phyloP scores from a whole-genome alignment of 2,888 invertebrate species.

The Dryadula phaetusa region DNA sequence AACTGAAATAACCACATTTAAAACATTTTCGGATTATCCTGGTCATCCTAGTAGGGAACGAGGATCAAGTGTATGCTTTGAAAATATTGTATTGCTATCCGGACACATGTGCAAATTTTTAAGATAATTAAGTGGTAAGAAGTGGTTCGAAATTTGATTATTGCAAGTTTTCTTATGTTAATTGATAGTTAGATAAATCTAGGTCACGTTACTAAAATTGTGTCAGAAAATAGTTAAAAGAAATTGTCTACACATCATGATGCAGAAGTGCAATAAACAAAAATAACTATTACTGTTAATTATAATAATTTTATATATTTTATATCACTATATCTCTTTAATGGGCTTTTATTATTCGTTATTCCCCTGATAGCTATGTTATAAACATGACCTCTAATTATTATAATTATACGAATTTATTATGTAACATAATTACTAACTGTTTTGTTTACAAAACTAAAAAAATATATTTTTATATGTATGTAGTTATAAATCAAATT shows the following conservation, averaged over 20 bases:
- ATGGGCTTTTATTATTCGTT: conserved; percentile 1
- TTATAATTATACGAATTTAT: not conserved
- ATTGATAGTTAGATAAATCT: too few relatives aligned
- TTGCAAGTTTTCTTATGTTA: too few relatives aligned
- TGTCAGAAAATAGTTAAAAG: too few relatives aligned
- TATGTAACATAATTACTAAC: not conserved
- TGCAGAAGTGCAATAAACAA: not conserved
- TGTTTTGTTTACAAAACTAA: not conserved
- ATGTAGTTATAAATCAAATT: not conserved
- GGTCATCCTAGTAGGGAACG: too few relatives aligned
- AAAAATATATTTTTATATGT: not conserved
- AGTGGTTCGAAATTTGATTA: too few relatives aligned
- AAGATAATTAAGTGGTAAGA: too few relatives aligned
- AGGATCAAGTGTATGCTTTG: too few relatives aligned
- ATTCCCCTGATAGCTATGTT: not conserved
- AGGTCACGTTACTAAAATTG: too few relatives aligned
- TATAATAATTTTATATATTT: not conserved
- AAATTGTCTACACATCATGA: not conserved
- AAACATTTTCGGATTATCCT: too few relatives aligned
- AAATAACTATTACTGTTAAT: not conserved
- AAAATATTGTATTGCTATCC: too few relatives aligned
- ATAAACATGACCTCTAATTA: conserved; percentile 13
- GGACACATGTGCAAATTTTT: too few relatives aligned
- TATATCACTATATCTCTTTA: not conserved
- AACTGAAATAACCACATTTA: too few relatives aligned